phyloP scores from a whole-genome alignment of 2,113 vertebrate species.

The Vulpes vulpes region DNA sequence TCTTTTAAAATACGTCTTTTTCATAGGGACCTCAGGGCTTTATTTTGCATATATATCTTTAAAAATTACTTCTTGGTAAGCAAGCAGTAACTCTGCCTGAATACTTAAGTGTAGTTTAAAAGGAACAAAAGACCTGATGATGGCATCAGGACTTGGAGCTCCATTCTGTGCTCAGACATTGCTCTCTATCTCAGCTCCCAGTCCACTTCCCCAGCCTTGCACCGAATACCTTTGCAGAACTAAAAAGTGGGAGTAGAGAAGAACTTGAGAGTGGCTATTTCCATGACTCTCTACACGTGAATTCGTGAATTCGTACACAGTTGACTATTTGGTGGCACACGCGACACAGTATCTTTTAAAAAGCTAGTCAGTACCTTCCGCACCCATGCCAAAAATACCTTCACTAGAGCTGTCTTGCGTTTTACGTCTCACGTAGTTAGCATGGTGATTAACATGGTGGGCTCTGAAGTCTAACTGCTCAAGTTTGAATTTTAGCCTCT shows the following conservation, averaged over 20 bases:
- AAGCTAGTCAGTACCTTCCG: neutral
- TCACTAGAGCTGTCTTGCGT: neutral
- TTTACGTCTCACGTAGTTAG: neutral
- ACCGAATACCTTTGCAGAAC: neutral
- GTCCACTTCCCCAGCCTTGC: neutral
- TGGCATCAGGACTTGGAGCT: neutral
- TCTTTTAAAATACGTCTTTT: neutral
- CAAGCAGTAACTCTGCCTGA: neutral
- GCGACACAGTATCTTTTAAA: neutral
- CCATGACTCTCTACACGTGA: neutral
- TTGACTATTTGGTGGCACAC: neutral
- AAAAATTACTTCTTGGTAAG: neutral
- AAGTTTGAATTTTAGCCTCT: neutral
- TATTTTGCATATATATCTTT: neutral
- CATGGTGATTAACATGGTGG: fast-evolving
- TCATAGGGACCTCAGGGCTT: neutral
- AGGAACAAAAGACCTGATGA: neutral
- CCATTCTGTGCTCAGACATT: neutral
- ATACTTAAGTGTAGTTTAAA: neutral
- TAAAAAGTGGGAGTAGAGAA: no score
- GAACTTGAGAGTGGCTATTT: neutral
- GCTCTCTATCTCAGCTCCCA: fast-evolving
- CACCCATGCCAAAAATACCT: neutral
- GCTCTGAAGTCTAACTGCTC: neutral
- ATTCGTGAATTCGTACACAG: fast-evolving